These are phyloP conservation scores for Limnephilus rhombicus DNA, from an alignment of 2,888 invertebrate genomes.

Conservation along the genomic window DNA sequence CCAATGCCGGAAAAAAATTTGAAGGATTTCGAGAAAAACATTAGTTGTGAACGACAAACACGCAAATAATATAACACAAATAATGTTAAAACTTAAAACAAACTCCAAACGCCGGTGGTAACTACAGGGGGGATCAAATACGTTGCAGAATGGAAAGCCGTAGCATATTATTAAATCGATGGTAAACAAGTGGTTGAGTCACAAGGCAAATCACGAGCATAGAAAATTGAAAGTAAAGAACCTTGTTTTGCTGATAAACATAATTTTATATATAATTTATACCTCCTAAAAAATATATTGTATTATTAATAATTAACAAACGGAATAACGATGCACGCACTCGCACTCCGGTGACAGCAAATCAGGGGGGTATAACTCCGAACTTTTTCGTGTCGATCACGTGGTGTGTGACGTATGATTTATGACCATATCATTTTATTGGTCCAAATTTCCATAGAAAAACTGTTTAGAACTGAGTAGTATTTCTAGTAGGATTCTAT, in stretches of 20 bases:
- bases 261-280: constrained; percentile 68
- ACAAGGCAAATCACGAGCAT: constrained; percentile 64
- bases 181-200: constrained; percentile 59
- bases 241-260: constrained; percentile 80
- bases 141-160: constrained; percentile 58
- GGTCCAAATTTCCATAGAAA: too few relatives aligned
- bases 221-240: constrained; percentile 68
- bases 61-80: constrained; percentile 42
- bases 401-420: too few relatives aligned
- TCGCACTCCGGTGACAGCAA: neutral
- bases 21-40: constrained; percentile 2
- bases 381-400: too few relatives aligned
- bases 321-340: constrained; percentile 44
- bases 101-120: constrained; percentile 44
- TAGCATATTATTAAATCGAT: constrained; percentile 53
- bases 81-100: constrained; percentile 42
- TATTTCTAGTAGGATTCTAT: too few relatives aligned
- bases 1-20: constrained; percentile 27
- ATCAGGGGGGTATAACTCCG: too few relatives aligned
- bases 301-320: constrained; percentile 50
- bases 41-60: constrained; percentile 47
- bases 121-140: constrained; percentile 41
- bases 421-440: too few relatives aligned
- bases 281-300: constrained; percentile 39
- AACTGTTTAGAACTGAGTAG: too few relatives aligned